Conservation (phyloP, 2,113 vertebrate genomes). For the Sarotherodon lohbergeri region DNA sequence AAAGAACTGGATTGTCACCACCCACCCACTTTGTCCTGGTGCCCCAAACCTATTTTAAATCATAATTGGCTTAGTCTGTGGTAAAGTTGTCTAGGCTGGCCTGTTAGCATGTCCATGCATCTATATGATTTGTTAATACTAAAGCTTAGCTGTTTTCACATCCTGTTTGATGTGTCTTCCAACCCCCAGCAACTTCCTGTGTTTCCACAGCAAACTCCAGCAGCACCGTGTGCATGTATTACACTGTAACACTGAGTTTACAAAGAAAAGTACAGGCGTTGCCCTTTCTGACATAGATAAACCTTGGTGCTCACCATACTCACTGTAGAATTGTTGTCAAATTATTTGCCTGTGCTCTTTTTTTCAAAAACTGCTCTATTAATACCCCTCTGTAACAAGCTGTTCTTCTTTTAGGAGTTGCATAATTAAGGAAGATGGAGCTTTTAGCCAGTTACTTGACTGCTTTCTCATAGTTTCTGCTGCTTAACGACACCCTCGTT, state of each 20-base stretch:
- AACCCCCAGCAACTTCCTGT: constrained; percentile 70
- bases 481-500: background rate
- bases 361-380: background rate
- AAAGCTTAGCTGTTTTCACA: constrained; percentile 57
- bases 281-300: background rate
- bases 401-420: background rate
- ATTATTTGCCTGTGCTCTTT: background rate
- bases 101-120: background rate
- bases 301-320: background rate
- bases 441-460: background rate
- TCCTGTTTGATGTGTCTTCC: constrained; percentile 70
- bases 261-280: background rate
- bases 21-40: background rate
- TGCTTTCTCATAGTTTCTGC: background rate
- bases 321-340: background rate
- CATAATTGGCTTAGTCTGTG: background rate
- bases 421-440: background rate
- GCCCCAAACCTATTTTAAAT: background rate
- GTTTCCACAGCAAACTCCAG: constrained; percentile 50
- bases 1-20: background rate
- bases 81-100: background rate
- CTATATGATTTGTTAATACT: background rate
- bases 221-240: background rate
- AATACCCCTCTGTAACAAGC: background rate
- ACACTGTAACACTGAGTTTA: background rate